Base-by-base conservation (phyloP, 1,140 invertebrate genomes). In the Trichonephila inaurata region DNA sequence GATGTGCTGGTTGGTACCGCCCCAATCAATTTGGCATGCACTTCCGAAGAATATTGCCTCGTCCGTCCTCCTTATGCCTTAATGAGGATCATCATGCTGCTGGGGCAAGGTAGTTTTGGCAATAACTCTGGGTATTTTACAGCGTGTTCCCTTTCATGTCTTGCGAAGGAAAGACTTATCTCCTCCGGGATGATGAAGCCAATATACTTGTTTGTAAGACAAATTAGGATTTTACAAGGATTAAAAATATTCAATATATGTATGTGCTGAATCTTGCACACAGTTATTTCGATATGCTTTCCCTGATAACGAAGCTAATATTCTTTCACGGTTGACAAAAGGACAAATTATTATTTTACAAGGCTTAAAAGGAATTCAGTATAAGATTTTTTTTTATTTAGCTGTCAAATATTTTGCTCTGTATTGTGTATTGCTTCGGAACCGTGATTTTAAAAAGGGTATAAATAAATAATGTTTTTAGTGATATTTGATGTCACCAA, bases 81-180 rank as follows among this genome's bases (percentile, higher is more conserved):
- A 85, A 85, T 85, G 83, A 85, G 83, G 83, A 60, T 85, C 83
- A 85, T 85, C 58, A 85, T 85, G 83, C 83, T 85, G 44, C 60
- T 85, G 24, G 51, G 83, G 83, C 44, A 60, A 85, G 83, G 21
- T 33, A 60, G 58, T 24, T 85, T 61, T 58, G 83, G 51, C 83
- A 60, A 60, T 85, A 85, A 85, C 83, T 77, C 72, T 85, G 51
- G 83, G n/a, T 85, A 85, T 58, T 85, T 85, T 85, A 60, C 58
- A 61, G 21, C 21, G n/a, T 28, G 44, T 85, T 60, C 24, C 14
- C 16, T 85, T 33, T 77, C 28, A 19, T 40, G 72, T 77, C 72
- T 8, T 69, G n/a, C 66, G 24, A 69, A 69, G 24, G 66, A 28
- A 77, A 40, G 33, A 33, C 72, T 77, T 77, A 40, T 77, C 72